Evolutionary conservation across 2,888 invertebrate genomes (phyloP), one percentile per base, ranked within the genome.

Genomic region (Hemicrepidius hirtus): DNA sequence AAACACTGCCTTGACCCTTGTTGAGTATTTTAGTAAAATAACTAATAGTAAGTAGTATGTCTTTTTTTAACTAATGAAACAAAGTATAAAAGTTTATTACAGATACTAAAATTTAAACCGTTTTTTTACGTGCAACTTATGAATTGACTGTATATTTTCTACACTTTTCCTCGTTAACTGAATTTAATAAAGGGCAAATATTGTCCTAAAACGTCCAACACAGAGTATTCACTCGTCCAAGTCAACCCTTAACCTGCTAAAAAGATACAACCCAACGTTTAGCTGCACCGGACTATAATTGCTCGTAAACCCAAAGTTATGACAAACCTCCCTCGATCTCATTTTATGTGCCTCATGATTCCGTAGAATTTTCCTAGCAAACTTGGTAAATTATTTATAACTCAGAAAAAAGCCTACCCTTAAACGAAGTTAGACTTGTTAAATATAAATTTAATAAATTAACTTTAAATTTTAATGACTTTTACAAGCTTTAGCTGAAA

Each of bases 261-360:
- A 49, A 55, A 57, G 40, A 57, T 57, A 57, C 37, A 37, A 20
- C 18, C 57, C n/a, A 57, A 37, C 57, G 40, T 57, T 55, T 55
- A 55, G 32, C 55, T 55, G 57, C 12, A 37, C 57, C 57, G 37
- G 35, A 37, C 57, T 32, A 57, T 57, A 57, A 57, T 57, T 57
- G 57, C 57, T 57, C 57, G 57, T 57, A 57, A 57, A 57, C 57
- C 37, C 37, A 10, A 53, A 37, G 28, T 57, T 57, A 57, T 57
- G 37, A 32, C 57, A 20, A 57, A 37, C 37, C 57, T 57, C 37
- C 37, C 37, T 40, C 57, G 57, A 57, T 57, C 37, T 20, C 57
- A 37, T 18, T 57, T 57, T 57, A 35, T 37, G 21, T 40, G 37
- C 16, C 12, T 57, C 57, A 57, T 57, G 57, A 57, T 57, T 57